A percentile compares a stretch with the other conserved stretches of the same genome.
These are phyloP conservation scores for Drosophila sordidula DNA, from an alignment of 2,888 invertebrate species.

Conservation along the genomic window DNA sequence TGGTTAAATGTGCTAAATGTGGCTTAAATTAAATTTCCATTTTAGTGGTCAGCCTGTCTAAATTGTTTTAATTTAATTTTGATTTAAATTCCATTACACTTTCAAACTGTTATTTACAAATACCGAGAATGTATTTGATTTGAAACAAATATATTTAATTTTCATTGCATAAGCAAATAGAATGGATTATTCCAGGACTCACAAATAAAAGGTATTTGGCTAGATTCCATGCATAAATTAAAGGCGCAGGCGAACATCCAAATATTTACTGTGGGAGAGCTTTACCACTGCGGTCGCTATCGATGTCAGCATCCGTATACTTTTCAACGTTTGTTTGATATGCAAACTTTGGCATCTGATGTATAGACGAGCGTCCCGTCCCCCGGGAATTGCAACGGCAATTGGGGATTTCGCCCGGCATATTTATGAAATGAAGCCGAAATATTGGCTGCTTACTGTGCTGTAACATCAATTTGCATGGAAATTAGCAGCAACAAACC, in stretches of 20 bases:
- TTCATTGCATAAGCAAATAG: neutral
- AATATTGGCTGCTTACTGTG: conserved; percentile 77
- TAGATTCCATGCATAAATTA: conserved; percentile 63
- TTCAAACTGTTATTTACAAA: neutral
- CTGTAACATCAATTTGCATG: conserved; percentile 77
- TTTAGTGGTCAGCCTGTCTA: too few relatives aligned
- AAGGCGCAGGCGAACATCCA: conserved; percentile 26
- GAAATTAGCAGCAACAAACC: conserved; percentile 60
- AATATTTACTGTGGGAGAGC: conserved; percentile 15
- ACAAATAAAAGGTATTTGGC: conserved; percentile 25
- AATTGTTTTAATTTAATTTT: neutral
- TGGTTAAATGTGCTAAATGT: too few relatives aligned
- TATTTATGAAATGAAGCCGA: conserved; percentile 75
- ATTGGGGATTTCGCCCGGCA: conserved; percentile 59
- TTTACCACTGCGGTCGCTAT: conserved; percentile 25
- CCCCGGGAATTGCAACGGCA: conserved; percentile 43
- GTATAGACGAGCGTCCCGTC: conserved; percentile 11
- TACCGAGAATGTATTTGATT: neutral
- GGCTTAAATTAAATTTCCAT: too few relatives aligned
- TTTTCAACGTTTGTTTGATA: conserved; percentile 57
- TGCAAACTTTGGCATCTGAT: conserved; percentile 65
- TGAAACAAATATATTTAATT: neutral
- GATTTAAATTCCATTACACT: neutral
- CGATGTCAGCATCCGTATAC: conserved; percentile 32
- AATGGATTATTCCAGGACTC: neutral